These are phyloP conservation scores for Corvus moneduloides DNA, from an alignment of 2,113 vertebrate genomes.

Conservation along the genomic window DNA sequence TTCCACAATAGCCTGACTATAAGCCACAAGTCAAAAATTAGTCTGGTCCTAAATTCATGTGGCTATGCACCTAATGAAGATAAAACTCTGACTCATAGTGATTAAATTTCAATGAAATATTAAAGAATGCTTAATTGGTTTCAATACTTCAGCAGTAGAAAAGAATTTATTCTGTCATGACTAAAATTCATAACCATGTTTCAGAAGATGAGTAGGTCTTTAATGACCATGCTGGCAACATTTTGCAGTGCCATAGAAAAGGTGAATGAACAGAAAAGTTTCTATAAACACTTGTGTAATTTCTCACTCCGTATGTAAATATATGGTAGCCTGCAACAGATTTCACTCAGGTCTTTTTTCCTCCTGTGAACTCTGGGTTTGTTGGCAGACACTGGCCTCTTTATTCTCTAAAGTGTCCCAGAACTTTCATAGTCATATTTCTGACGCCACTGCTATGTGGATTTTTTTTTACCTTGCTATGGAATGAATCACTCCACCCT, in stretches of 20 bases:
- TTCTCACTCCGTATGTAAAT: background rate
- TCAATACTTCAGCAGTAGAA: background rate
- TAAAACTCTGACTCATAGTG: background rate
- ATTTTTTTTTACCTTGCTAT: background rate
- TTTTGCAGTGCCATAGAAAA: background rate
- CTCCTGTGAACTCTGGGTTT: background rate
- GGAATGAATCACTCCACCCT: conserved; percentile 30
- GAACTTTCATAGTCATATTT: background rate
- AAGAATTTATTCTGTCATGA: conserved; percentile 16
- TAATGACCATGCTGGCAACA: background rate
- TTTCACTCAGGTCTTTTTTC: background rate
- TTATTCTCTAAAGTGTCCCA: background rate
- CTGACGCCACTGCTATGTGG: background rate
- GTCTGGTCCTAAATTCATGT: conserved; percentile 5
- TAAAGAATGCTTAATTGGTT: conserved; percentile 36
- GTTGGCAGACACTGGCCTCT: background rate
- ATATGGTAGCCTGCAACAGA: background rate
- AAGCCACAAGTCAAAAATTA: background rate
- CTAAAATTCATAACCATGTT: background rate
- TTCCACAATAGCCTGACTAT: background rate
- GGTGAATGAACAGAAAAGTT: background rate
- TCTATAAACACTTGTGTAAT: background rate
- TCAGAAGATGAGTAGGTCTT: conserved; percentile 2
- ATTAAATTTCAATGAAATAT: conserved; percentile 41
- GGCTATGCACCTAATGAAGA: background rate